Evolutionary conservation across 2,888 invertebrate species (phyloP), one percentile per base, ranked within the genome.

Genomic region (Brachyptera putata): DNA sequence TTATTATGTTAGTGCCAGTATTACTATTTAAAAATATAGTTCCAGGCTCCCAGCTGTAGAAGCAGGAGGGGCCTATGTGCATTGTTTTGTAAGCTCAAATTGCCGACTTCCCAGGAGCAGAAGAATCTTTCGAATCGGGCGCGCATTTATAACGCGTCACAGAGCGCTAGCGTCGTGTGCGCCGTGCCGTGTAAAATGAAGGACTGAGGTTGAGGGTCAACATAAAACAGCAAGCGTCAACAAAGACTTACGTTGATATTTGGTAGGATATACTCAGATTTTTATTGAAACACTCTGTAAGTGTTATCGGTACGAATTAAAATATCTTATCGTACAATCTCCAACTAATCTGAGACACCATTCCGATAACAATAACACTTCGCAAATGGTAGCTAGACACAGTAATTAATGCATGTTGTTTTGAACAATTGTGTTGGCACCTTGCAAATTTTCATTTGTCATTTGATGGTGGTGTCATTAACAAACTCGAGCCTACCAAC

Each of bases 191-290:
- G 22, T 46, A 46, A 46, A 46, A 46, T 46, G 46, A 46, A 46
- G 46, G 46, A 46, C 46, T 46, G 46, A 46, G 22, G 46, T 46
- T 46, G 46, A 46, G 46, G 46, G 46, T 46, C 46, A 46, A 46
- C 46, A 46, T 21, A 16, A 24, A 46, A 46, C 46, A 46, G 46
- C 26, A 22, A 59, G 59, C 59, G 59, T 59, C 59, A 59, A 59
- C 59, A 59, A 59, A 59, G 59, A 36, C 41, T 21, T 14, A 5
- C 46, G 21, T 11, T 18, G 30, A 46, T 30, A 30, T 11, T 11
- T 30, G 30, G 11, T 5, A 30, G 5, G 5, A n/a, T n/a, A n/a
- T n/a, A n/a, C n/a, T n/a, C n/a, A n/a, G n/a, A 30, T 30, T 30
- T 30, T 30, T 5, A 30, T 30, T 30, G 5, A 30, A 7, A 30